These are phyloP conservation scores for Cheiracanthium punctorium DNA, from an alignment of 2,888 invertebrate species.

Conservation along the genomic window DNA sequence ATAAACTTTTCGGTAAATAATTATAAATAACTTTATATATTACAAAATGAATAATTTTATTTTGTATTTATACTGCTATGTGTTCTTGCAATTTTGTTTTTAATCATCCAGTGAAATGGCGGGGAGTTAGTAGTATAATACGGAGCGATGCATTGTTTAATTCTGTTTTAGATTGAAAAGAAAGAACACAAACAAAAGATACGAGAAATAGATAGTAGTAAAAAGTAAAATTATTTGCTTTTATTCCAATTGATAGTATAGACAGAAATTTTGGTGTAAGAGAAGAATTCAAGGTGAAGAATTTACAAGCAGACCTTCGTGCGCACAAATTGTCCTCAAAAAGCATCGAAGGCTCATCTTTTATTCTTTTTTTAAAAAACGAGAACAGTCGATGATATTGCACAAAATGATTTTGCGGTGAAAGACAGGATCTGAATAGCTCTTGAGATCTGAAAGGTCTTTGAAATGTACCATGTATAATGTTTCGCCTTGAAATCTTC, in stretches of 20 bases:
- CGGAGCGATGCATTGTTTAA: no score
- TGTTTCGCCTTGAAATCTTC: constrained; percentile 62
- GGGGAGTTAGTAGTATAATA: no score
- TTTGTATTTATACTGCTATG: no score
- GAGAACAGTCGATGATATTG: neutral
- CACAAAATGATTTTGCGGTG: neutral
- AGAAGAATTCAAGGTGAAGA: constrained; percentile 52
- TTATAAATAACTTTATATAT: no score
- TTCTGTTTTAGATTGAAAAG: no score
- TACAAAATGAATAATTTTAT: no score
- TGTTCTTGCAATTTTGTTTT: no score
- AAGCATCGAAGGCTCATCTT: neutral
- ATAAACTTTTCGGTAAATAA: no score
- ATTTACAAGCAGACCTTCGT: constrained; percentile 16
- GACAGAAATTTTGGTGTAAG: constrained; percentile 48
- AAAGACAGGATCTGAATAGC: no score
- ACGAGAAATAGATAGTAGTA: constrained; percentile 43
- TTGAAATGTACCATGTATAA: constrained; percentile 28
- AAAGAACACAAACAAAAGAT: neutral
- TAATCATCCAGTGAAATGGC: no score
- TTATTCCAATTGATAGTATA: constrained; percentile 50
- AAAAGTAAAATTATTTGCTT: constrained; percentile 59
- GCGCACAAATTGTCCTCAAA: neutral
- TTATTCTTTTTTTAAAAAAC: no score
- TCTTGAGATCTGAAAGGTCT: constrained; percentile 17